phyloP scores from a whole-genome alignment of 2,113 vertebrate genomes.

The Motacilla tschutschensis region DNA sequence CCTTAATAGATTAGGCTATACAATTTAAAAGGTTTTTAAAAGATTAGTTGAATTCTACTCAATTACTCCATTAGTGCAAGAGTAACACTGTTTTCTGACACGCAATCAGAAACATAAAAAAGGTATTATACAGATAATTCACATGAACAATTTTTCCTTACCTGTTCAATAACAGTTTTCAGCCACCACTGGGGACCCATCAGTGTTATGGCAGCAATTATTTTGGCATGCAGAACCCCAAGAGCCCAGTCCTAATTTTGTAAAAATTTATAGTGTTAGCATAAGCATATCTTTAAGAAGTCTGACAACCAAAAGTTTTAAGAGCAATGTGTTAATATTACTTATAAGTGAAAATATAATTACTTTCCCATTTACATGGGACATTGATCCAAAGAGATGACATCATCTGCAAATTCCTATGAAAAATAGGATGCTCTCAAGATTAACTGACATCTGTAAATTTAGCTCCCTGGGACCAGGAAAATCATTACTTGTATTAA shows the following conservation, averaged over 20 bases:
- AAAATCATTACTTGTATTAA: background rate
- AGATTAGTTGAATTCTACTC: background rate
- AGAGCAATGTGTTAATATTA: background rate
- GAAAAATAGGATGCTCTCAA: background rate
- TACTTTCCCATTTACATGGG: background rate
- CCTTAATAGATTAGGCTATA: background rate
- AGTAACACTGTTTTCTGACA: background rate
- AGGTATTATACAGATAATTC: background rate
- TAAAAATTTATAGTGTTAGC: background rate
- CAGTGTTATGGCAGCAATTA: constrained; percentile 96
- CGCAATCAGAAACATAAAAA: background rate
- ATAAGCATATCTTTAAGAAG: background rate
- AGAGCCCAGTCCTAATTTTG: constrained; percentile 92
- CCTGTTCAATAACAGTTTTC: constrained; percentile 98
- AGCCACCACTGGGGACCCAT: constrained; percentile 99
- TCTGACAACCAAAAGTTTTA: background rate
- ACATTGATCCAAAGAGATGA: background rate
- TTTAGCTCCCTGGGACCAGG: background rate
- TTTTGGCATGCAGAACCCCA: constrained; percentile 98
- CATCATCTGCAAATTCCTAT: background rate
- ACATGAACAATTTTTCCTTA: background rate
- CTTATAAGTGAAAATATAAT: background rate
- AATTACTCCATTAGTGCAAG: background rate
- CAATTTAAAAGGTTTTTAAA: background rate
- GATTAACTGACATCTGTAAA: background rate